A percentile compares a stretch with the other conserved stretches of the same genome.
These are phyloP conservation scores for Cotesia glomerata DNA, from an alignment of 1,140 invertebrate species.

Conservation along the genomic window DNA sequence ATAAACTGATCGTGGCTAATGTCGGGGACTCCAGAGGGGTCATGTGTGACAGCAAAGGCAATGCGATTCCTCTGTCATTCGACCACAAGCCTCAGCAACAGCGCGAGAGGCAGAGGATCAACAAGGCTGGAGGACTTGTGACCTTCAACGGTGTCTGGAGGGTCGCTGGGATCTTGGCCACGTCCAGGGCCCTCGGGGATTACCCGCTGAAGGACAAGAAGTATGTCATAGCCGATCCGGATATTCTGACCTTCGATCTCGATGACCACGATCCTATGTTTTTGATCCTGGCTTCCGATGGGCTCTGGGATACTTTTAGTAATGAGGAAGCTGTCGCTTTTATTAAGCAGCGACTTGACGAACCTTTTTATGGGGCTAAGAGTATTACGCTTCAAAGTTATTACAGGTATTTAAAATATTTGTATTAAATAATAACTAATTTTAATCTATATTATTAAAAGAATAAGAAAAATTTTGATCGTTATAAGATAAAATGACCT, in stretches of 20 bases:
- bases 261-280: slow-evolving; percentile 86
- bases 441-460: too few relatives aligned
- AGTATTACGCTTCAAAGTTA: slow-evolving; percentile 90
- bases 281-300: slow-evolving; percentile 91
- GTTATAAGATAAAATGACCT: too few relatives aligned
- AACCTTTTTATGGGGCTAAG: slow-evolving; percentile 87
- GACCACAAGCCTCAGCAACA: slow-evolving; percentile 96
- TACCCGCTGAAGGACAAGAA: slow-evolving; percentile 94
- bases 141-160: slow-evolving; percentile 96
- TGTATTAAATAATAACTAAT: too few relatives aligned
- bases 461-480: too few relatives aligned
- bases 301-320: slow-evolving; percentile 93
- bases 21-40: slow-evolving; percentile 95
- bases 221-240: slow-evolving; percentile 92
- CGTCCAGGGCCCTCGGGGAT: slow-evolving; percentile 92
- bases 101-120: slow-evolving; percentile 84
- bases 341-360: slow-evolving; percentile 80
- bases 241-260: slow-evolving; percentile 92
- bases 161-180: slow-evolving; percentile 94
- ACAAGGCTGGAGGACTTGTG: slow-evolving; percentile 91
- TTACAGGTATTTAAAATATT: slow-evolving; percentile 67
- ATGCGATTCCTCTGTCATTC: slow-evolving; percentile 90
- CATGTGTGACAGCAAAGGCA: slow-evolving; percentile 89
- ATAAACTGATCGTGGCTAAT: slow-evolving; percentile 89
- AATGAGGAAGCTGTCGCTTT: slow-evolving; percentile 94